Conservation (phyloP, 2,888 invertebrate species). For the Muscina levida region DNA sequence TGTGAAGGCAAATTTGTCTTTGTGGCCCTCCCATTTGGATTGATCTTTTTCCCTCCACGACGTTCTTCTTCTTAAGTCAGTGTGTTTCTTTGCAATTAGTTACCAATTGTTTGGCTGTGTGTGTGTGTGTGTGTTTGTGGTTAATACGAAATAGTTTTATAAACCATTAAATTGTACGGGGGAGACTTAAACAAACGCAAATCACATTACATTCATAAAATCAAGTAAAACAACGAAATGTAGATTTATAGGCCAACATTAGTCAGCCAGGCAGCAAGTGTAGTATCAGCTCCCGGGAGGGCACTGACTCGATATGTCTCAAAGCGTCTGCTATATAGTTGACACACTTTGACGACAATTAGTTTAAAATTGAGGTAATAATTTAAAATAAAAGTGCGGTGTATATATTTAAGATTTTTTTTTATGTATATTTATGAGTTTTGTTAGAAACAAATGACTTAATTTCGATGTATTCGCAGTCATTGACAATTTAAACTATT, state of each 20-base stretch:
- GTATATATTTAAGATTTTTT: background rate
- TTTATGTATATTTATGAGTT: background rate
- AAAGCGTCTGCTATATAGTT: constrained; percentile 13
- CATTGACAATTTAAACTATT: too few species aligned
- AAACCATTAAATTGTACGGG: constrained; percentile 25
- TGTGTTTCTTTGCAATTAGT: background rate
- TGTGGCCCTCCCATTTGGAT: background rate
- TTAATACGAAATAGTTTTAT: constrained; percentile 16
- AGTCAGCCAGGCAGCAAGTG: background rate
- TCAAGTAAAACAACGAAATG: constrained; percentile 25
- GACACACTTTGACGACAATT: constrained; percentile 32
- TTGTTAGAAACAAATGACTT: background rate
- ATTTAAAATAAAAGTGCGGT: background rate
- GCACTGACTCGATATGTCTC: too few species aligned
- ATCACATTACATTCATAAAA: constrained; percentile 41
- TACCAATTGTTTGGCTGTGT: too few species aligned
- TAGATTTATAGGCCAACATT: constrained; percentile 39
- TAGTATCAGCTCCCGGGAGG: background rate
- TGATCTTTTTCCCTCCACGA: background rate
- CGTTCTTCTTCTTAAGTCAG: constrained; percentile 6
- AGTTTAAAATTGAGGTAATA: constrained; percentile 15
- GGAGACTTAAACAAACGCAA: background rate
- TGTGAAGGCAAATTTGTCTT: too few species aligned
- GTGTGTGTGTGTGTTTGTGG: background rate
- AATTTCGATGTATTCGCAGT: background rate